Percentiles rank a stretch among this genome's conserved stretches.
Evolutionary conservation across 2,797 vertebrate species (phyloP).

Genomic region (Telmatherina bonti): DNA sequence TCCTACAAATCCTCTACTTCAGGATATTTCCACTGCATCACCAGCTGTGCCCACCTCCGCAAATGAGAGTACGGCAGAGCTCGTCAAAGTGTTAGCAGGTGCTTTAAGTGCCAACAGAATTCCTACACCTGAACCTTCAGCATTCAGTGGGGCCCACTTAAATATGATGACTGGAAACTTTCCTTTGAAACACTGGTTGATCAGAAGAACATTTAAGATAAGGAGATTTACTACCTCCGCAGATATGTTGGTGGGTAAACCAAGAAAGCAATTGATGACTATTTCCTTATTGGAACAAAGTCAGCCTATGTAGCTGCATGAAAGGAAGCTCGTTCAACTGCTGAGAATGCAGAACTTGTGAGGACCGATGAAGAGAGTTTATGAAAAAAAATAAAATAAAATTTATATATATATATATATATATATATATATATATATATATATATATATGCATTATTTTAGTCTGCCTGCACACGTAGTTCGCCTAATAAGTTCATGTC

Average conservation of each 20-base stretch:
- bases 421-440: too few relatives aligned
- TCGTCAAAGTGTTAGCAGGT: constrained; percentile 2
- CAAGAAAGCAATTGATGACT: constrained; percentile 46
- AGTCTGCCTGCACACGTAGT: too few relatives aligned
- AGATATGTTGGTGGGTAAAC: constrained; percentile 47
- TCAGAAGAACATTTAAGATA: constrained; percentile 47
- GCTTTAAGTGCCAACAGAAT: constrained; percentile 1
- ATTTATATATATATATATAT: too few relatives aligned
- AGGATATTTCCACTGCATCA: not conserved
- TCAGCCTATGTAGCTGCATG: too few relatives aligned
- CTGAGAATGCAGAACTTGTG: too few relatives aligned
- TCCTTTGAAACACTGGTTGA: not conserved
- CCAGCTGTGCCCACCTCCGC: not conserved
- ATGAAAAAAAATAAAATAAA: too few relatives aligned
- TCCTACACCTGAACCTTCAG: not conserved
- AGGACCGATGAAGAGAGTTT: too few relatives aligned
- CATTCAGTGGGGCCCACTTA: not conserved
- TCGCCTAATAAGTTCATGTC: too few relatives aligned
- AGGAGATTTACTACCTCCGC: constrained; percentile 43
- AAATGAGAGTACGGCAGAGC: not conserved
- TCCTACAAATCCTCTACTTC: not conserved
- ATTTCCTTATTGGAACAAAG: constrained; percentile 54
- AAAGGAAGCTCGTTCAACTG: too few relatives aligned
- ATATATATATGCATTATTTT: too few relatives aligned
- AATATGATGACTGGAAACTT: not conserved